Percentiles rank a stretch among this genome's conserved stretches.
Evolutionary conservation across 2,113 vertebrate species (phyloP).

Genomic region (Ictidomys tridecemlineatus): DNA sequence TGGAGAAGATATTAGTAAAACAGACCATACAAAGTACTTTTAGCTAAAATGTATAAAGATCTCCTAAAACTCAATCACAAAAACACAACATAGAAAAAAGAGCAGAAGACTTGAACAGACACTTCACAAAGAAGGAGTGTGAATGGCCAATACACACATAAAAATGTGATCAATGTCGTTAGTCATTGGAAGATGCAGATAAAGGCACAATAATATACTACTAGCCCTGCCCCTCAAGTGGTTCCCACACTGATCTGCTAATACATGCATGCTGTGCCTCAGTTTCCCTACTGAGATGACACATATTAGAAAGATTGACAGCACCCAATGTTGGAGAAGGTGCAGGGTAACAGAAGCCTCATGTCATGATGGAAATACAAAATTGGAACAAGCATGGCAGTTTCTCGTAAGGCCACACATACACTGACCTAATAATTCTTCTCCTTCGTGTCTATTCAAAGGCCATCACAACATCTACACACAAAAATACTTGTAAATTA

Average conservation of each 20-base stretch:
- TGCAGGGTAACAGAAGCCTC: neutral
- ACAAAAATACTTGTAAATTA: neutral
- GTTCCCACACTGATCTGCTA: too few relatives aligned
- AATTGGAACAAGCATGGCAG: neutral
- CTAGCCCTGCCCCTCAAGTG: too few relatives aligned
- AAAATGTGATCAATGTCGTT: neutral
- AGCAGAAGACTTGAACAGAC: neutral
- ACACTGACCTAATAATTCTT: neutral
- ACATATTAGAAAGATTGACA: neutral
- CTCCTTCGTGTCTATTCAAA: conserved; percentile 2
- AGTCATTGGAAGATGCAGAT: neutral
- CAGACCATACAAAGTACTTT: neutral
- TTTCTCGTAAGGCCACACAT: neutral
- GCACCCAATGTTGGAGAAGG: neutral
- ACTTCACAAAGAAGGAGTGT: neutral
- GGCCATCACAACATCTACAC: neutral
- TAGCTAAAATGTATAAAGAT: neutral
- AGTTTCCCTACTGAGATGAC: neutral
- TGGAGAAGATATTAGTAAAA: neutral
- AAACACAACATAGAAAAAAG: neutral
- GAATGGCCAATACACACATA: too few relatives aligned
- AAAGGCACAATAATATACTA: neutral
- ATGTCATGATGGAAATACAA: neutral
- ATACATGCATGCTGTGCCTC: too few relatives aligned
- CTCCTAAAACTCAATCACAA: neutral